Conservation (phyloP, 2,888 invertebrate genomes). For the Netelia virgata region DNA sequence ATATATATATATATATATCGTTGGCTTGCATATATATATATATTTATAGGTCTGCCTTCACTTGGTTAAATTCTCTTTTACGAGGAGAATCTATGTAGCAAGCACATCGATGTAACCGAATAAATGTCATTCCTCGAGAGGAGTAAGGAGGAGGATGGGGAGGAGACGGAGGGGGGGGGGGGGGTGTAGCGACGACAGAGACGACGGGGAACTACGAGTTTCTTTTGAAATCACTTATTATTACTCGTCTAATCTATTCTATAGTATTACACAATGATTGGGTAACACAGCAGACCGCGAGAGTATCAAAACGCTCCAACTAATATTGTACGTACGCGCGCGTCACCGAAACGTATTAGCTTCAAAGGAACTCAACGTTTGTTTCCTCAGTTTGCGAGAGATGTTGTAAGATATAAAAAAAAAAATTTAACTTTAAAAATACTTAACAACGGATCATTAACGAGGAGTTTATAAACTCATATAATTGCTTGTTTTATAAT, state of each 20-base stretch:
- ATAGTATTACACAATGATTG: constrained; percentile 49
- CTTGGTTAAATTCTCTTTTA: not conserved
- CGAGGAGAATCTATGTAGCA: not conserved
- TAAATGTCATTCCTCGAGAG: constrained; percentile 50
- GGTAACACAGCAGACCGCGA: constrained; percentile 24
- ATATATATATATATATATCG: not conserved
- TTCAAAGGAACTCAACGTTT: too few relatives aligned
- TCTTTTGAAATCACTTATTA: constrained; percentile 46
- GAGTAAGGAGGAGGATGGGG: too few relatives aligned
- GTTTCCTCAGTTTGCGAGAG: too few relatives aligned
- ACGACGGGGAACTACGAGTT: constrained; percentile 30
- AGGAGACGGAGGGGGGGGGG: too few relatives aligned
- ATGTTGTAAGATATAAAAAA: too few relatives aligned
- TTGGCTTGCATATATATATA: not conserved
- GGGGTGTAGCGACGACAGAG: not conserved
- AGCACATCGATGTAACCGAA: constrained; percentile 41
- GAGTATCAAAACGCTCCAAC: constrained; percentile 4
- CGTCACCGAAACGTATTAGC: not conserved
- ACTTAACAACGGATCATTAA: too few relatives aligned
- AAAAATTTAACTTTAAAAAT: too few relatives aligned
- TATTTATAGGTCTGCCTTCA: not conserved
- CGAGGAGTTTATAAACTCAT: too few relatives aligned
- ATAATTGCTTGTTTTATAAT: too few relatives aligned
- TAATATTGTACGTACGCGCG: constrained; percentile 1
- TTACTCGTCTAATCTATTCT: constrained; percentile 45